A percentile compares a stretch with the other conserved stretches of the same genome.
phyloP scores from a whole-genome alignment of 2,797 vertebrate genomes.

The Rhodeus uyekii region DNA sequence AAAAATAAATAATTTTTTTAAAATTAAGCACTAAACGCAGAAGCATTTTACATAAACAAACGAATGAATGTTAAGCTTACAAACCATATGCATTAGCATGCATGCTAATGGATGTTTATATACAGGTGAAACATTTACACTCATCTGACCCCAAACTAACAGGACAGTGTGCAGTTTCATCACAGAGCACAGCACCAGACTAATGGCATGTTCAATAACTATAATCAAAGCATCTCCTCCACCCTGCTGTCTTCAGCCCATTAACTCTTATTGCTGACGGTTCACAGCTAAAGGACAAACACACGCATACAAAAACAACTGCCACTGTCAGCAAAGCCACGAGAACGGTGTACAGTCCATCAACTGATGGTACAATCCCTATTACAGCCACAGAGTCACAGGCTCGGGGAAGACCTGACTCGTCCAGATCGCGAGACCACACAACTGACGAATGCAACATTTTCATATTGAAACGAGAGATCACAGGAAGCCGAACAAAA shows the following conservation, averaged over 20 bases:
- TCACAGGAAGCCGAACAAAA: no score
- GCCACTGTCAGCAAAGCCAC: slow-evolving; percentile 10
- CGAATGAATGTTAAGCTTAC: no score
- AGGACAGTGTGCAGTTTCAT: neutral
- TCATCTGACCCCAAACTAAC: neutral
- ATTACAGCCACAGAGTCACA: no score
- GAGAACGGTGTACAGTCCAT: neutral
- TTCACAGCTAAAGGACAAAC: neutral
- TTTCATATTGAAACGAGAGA: no score
- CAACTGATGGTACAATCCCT: neutral
- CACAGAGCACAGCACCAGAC: neutral
- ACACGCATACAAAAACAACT: neutral
- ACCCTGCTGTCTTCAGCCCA: neutral
- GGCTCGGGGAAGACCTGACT: no score
- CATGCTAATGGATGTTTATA: neutral
- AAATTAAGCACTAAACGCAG: no score
- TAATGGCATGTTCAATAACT: slow-evolving; percentile 19
- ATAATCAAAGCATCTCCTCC: slow-evolving; percentile 11
- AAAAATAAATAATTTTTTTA: no score
- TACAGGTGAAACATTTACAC: neutral
- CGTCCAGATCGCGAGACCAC: no score
- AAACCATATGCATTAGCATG: neutral
- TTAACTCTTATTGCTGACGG: slow-evolving; percentile 22
- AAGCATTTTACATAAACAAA: neutral
- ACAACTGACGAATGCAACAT: no score